These are phyloP conservation scores for Stenchaetothrips biformis DNA, from an alignment of 2,888 invertebrate genomes.

Conservation along the genomic window DNA sequence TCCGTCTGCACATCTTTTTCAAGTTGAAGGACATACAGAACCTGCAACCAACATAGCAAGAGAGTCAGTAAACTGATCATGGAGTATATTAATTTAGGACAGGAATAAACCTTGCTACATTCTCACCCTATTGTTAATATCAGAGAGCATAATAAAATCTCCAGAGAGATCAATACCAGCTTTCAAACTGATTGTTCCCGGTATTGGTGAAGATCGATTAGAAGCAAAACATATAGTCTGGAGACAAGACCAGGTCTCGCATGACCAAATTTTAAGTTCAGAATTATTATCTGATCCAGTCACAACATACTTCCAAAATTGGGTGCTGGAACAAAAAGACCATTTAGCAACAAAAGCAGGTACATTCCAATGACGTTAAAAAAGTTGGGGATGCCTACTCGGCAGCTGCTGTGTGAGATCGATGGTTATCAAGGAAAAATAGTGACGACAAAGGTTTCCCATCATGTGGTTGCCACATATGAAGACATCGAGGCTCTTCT, in stretches of 20 bases:
- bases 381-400: conserved; percentile 56
- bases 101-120: conserved; percentile 25
- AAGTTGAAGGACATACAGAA: conserved; percentile 75
- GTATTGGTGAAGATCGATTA: conserved; percentile 38
- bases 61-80: conserved; percentile 1
- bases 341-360: conserved; percentile 29
- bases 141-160: conserved; percentile 79
- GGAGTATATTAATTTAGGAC: conserved; percentile 19
- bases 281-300: conserved; percentile 88
- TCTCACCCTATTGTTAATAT: conserved; percentile 69
- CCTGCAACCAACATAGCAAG: conserved; percentile 42
- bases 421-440: conserved; percentile 91
- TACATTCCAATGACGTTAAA: conserved; percentile 30
- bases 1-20: conserved; percentile 57
- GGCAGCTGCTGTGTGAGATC: conserved; percentile 65
- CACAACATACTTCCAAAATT: conserved; percentile 94
- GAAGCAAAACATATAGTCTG: conserved; percentile 73
- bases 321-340: conserved; percentile 49
- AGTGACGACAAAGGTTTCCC: conserved; percentile 81
- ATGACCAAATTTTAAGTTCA: conserved; percentile 89
- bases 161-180: conserved; percentile 80
- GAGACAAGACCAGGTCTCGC: conserved; percentile 91
- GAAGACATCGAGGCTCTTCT: conserved; percentile 70
- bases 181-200: conserved; percentile 56
- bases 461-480: conserved; percentile 89